A percentile compares a stretch with the other conserved stretches of the same genome.
phyloP scores from a whole-genome alignment of 2,113 vertebrate genomes.

The Echinops telfairi region DNA sequence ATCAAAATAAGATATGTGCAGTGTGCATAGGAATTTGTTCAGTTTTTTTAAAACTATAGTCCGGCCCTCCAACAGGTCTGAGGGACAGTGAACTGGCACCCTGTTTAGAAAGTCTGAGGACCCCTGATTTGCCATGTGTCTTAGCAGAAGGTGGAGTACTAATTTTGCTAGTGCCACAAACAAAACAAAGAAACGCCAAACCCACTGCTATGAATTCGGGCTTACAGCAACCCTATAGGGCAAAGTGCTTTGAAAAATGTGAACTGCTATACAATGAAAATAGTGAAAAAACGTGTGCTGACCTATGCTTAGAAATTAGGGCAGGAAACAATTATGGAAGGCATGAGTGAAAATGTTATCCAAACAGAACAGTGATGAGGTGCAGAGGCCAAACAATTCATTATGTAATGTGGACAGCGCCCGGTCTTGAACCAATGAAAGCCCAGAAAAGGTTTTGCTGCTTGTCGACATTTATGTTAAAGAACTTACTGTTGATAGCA shows the following conservation, averaged over 20 bases:
- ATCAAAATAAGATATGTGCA: no score
- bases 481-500: background rate
- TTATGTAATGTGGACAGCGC: background rate
- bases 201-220: no score
- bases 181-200: no score
- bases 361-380: background rate
- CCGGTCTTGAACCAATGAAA: constrained; percentile 6
- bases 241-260: constrained; percentile 9
- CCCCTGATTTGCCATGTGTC: no score
- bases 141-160: constrained; percentile 6
- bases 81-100: no score
- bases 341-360: background rate
- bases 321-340: background rate
- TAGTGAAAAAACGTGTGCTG: background rate
- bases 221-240: no score
- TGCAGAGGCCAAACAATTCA: background rate
- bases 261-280: background rate
- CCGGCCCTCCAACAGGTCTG: no score
- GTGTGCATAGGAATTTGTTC: no score
- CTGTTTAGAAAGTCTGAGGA: no score
- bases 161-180: no score
- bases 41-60: no score
- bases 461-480: background rate
- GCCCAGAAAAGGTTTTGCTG: background rate
- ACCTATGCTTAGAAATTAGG: background rate